These are phyloP conservation scores for Luscinia luscinia DNA, from an alignment of 2,797 vertebrate genomes.

Conservation along the genomic window DNA sequence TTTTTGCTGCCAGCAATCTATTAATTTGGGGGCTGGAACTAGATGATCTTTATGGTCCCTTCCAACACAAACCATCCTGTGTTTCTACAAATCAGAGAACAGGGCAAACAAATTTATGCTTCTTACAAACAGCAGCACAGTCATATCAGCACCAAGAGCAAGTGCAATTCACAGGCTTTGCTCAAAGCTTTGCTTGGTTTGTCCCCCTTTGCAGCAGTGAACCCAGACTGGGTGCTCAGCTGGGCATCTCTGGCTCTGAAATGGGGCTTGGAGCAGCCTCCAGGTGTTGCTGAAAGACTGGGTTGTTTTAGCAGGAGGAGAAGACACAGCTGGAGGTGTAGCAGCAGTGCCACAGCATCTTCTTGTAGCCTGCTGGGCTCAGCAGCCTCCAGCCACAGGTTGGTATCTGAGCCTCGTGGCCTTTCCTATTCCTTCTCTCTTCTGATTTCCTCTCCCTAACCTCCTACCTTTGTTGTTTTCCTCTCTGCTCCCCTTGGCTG, in stretches of 20 bases:
- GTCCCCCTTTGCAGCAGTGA: neutral
- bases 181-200: neutral
- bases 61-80: neutral
- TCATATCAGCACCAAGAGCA: neutral
- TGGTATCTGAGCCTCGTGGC: neutral
- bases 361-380: neutral
- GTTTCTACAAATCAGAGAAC: neutral
- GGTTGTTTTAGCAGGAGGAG: neutral
- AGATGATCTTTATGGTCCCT: neutral
- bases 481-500: neutral
- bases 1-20: constrained; percentile 10
- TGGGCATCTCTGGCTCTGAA: neutral
- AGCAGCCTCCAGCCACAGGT: neutral
- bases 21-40: neutral
- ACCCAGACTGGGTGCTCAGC: neutral
- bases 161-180: neutral
- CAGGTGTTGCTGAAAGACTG: neutral
- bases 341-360: neutral
- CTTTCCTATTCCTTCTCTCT: neutral
- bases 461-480: neutral
- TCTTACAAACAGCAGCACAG: constrained; percentile 32
- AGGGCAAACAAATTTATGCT: accelerated
- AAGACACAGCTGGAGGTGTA: neutral
- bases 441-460: neutral
- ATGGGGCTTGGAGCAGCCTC: neutral